A percentile compares a stretch with the other conserved stretches of the same genome.
Evolutionary conservation across 2,113 vertebrate genomes (phyloP).

Genomic region (Hylia prasina): DNA sequence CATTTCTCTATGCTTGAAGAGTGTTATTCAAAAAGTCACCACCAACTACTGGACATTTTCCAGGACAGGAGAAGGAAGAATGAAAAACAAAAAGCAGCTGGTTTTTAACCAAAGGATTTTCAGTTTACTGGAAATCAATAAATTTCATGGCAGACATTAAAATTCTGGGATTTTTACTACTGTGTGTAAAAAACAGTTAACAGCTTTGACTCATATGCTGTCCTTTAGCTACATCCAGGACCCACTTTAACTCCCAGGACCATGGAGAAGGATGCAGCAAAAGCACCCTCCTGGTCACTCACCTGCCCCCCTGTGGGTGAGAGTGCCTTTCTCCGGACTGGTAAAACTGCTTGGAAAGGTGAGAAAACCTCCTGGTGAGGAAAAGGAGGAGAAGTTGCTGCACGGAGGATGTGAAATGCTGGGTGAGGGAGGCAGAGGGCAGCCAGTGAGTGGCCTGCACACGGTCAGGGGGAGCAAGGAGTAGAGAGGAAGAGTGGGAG

Average conservation of each 20-base stretch:
- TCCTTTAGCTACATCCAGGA: neutral
- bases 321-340: fast-evolving
- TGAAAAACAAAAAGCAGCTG: neutral
- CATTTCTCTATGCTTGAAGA: neutral
- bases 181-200: neutral
- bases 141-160: neutral
- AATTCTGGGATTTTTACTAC: neutral
- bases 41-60: neutral
- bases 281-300: fast-evolving
- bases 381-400: neutral
- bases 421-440: fast-evolving
- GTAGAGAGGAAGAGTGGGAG: neutral
- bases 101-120: neutral
- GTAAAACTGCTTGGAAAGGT: neutral
- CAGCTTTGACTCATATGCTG: neutral
- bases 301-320: neutral
- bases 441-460: neutral
- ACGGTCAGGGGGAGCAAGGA: fast-evolving
- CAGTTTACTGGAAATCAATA: neutral
- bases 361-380: neutral
- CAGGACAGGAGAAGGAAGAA: neutral
- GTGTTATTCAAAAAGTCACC: neutral
- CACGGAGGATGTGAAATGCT: neutral
- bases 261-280: neutral
- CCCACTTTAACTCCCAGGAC: neutral